Conservation (phyloP, 2,888 invertebrate genomes). For the Mesodorylaimus sp. region DNA sequence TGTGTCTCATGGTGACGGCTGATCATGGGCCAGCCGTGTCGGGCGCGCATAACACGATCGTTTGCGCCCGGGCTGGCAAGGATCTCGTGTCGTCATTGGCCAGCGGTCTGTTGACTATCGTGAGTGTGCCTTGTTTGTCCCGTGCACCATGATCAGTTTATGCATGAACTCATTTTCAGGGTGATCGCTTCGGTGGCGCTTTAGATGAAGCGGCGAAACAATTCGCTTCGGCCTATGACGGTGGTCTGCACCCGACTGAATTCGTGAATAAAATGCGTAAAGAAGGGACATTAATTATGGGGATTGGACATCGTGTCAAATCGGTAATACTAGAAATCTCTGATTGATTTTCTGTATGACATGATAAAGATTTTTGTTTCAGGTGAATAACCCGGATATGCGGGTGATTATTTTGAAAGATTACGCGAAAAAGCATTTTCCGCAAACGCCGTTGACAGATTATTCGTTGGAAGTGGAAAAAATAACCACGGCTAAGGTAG, state of each 20-base stretch:
- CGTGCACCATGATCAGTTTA: constrained; percentile 1
- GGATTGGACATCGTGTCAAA: constrained; percentile 76
- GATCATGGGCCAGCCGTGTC: constrained; percentile 97
- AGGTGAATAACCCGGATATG: constrained; percentile 94
- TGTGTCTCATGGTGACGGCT: constrained; percentile 94
- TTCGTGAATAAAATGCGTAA: constrained; percentile 95
- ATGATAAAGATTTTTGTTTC: constrained; percentile 13
- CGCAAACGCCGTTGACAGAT: constrained; percentile 72
- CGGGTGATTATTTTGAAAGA: constrained; percentile 89
- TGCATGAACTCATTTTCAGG: constrained; percentile 40
- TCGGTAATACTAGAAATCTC: too few species aligned
- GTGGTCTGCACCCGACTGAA: constrained; percentile 82
- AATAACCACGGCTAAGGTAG: constrained; percentile 77
- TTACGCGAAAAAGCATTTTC: constrained; percentile 77
- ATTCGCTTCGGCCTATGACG: constrained; percentile 88
- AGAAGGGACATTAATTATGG: constrained; percentile 93
- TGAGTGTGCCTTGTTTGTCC: constrained; percentile 38
- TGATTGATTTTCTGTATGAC: constrained; percentile 5
- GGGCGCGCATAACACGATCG: constrained; percentile 95
- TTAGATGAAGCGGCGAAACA: constrained; percentile 90
- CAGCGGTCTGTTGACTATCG: constrained; percentile 86
- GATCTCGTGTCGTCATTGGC: constrained; percentile 87
- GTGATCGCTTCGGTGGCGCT: constrained; percentile 95
- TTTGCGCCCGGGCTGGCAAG: constrained; percentile 88
- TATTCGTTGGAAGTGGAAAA: constrained; percentile 96